A percentile compares a stretch with the other conserved stretches of the same genome.
phyloP scores from a whole-genome alignment of 2,797 vertebrate species.

The Peromyscus aztecus region DNA sequence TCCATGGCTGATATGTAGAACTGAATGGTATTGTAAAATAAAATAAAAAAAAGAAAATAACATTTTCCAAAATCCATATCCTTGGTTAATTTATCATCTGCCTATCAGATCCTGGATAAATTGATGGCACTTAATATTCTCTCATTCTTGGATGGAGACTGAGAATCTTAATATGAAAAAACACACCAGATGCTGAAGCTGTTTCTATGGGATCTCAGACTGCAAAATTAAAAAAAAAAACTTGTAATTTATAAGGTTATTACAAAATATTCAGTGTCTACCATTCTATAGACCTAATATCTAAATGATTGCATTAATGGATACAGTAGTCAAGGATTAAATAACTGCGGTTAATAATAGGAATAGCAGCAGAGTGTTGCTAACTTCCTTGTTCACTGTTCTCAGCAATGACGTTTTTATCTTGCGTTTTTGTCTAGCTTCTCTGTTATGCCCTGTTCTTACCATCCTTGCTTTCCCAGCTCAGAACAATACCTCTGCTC shows the following conservation, averaged over 20 bases:
- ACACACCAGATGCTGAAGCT: slow-evolving; percentile 21
- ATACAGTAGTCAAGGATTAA: not conserved
- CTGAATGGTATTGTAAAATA: too few relatives aligned
- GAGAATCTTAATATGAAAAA: slow-evolving; percentile 67
- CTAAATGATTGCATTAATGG: slow-evolving; percentile 64
- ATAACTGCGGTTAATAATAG: slow-evolving; percentile 30
- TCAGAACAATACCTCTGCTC: not conserved
- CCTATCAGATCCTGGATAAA: slow-evolving; percentile 58
- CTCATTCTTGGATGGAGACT: slow-evolving; percentile 60
- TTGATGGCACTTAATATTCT: slow-evolving; percentile 72
- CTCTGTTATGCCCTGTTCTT: not conserved
- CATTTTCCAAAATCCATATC: slow-evolving; percentile 57
- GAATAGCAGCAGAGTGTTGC: not conserved
- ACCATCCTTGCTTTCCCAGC: not conserved
- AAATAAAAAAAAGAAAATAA: too few relatives aligned
- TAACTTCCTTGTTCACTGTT: not conserved
- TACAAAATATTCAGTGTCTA: slow-evolving; percentile 65
- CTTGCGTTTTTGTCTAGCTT: not conserved
- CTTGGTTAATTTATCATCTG: slow-evolving; percentile 55
- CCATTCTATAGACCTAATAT: slow-evolving; percentile 3
- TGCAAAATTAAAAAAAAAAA: slow-evolving; percentile 59
- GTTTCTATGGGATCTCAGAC: slow-evolving; percentile 47
- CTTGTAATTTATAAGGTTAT: slow-evolving; percentile 30
- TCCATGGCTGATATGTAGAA: too few relatives aligned
- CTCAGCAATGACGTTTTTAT: not conserved